A percentile compares a stretch with the other conserved stretches of the same genome.
phyloP scores from a whole-genome alignment of 2,113 vertebrate species.

The Felis catus region DNA sequence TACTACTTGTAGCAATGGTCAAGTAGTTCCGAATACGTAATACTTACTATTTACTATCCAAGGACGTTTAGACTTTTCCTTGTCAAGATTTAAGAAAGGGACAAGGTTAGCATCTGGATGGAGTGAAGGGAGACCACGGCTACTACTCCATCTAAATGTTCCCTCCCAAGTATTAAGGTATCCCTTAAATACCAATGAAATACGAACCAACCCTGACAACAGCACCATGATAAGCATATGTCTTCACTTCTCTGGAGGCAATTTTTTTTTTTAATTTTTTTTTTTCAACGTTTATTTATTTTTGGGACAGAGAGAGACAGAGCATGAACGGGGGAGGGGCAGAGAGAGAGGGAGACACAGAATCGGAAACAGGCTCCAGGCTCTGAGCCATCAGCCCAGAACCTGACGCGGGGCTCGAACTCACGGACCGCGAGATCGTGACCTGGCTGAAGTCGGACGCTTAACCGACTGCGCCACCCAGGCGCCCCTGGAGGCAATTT shows the following conservation, averaged over 20 bases:
- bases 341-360: too few relatives aligned
- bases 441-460: too few relatives aligned
- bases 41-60: not conserved
- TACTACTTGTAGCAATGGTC: not conserved
- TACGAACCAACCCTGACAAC: not conserved
- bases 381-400: too few relatives aligned
- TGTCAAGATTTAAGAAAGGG: slow-evolving; percentile 5
- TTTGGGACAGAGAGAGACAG: too few relatives aligned
- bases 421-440: too few relatives aligned
- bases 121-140: not conserved
- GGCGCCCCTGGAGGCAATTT: not conserved
- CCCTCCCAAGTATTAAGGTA: not conserved
- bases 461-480: too few relatives aligned
- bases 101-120: not conserved
- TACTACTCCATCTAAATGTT: not conserved
- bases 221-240: not conserved
- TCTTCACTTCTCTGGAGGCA: not conserved
- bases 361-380: too few relatives aligned
- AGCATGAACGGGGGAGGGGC: too few relatives aligned
- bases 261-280: not conserved
- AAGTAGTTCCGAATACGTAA: not conserved
- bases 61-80: not conserved
- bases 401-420: too few relatives aligned
- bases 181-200: not conserved
- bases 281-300: too few relatives aligned